Base-by-base conservation (phyloP, 2,797 vertebrate species). In the Syngnathus rostellatus region DNA sequence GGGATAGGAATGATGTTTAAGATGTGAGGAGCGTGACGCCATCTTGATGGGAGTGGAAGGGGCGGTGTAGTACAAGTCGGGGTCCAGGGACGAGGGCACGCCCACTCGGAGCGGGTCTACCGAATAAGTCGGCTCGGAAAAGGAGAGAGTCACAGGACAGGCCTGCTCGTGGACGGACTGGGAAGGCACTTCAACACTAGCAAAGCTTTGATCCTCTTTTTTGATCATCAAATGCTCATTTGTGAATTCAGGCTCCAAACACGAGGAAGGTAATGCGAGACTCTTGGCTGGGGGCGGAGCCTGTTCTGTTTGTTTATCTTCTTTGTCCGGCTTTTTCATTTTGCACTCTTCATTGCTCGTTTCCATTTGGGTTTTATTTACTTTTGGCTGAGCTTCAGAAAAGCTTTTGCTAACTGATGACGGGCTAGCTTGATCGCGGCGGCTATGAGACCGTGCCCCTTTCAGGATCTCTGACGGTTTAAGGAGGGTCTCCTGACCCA, bases 161-260 rank as follows among this genome's bases (percentile, higher is more conserved):
- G 85, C 68, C 40, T 89, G 86, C 57, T 90, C 87, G 14, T 90
- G 89, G 82, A 90, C 85, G 71, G 89, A 86, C 40, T 89, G 87
- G 83, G 89, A 95, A 94, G 95, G 94, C 94, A 94, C 92, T 89
- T 94, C 89, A 71, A 89, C 92, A 90, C 90, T 91, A 90, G 92
- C 90, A 83, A 84, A 84, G 68, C 79, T 77, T 71, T 84, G 67
- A 66, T 72, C 72, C 78, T 85, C 84, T 80, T 83, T 79, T 45
- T 78, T 77, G 53, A 83, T 83, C 69, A 54, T 83, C 73, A 86
- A 64, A 70, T 71, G 77, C n/a, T 76, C 84, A 66, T 57, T 31
- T 57, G 25, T 17, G 55, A 57, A 31, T 31, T 31, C 31, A 14
- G 25, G 55, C 70, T 65, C 25, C 60, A 88, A 77, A 59, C 45